These are phyloP conservation scores for Varanus salvator DNA, from an alignment of 2,113 vertebrate species.

Conservation along the genomic window DNA sequence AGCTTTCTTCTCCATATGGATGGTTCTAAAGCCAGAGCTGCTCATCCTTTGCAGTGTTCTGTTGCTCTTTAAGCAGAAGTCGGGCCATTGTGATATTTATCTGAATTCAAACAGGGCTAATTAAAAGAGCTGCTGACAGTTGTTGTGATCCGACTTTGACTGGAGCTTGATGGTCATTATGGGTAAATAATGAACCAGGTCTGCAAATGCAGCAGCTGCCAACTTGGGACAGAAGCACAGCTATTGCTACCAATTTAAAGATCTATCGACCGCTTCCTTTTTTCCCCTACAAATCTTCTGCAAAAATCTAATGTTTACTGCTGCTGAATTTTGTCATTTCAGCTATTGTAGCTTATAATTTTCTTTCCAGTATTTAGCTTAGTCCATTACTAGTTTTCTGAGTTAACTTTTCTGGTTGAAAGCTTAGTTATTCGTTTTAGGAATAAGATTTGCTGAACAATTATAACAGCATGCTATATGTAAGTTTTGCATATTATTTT, in stretches of 20 bases:
- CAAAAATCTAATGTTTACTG: conserved; percentile 85
- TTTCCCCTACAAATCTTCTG: conserved; percentile 84
- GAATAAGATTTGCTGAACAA: conserved; percentile 61
- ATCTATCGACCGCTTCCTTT: conserved; percentile 85
- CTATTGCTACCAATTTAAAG: conserved; percentile 89
- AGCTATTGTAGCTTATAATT: conserved; percentile 86
- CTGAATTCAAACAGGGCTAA: conserved; percentile 91
- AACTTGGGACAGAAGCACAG: conserved; percentile 82
- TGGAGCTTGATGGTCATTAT: conserved; percentile 92
- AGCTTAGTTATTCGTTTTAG: conserved; percentile 64
- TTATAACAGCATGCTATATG: conserved; percentile 71
- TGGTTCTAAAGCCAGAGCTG: conserved; percentile 60
- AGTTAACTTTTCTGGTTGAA: conserved; percentile 80
- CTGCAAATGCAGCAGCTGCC: conserved; percentile 90
- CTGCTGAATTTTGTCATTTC: conserved; percentile 84
- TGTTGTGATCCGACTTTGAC: conserved; percentile 89
- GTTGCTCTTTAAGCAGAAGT: conserved; percentile 83
- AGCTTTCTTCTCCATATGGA: conserved; percentile 42
- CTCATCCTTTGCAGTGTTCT: conserved; percentile 69
- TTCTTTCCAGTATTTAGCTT: conserved; percentile 92
- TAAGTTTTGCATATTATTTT: conserved; percentile 29
- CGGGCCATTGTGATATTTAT: conserved; percentile 88
- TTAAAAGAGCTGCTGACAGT: conserved; percentile 91
- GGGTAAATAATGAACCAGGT: conserved; percentile 91
- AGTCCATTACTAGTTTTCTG: conserved; percentile 90